Conservation (phyloP, 2,888 invertebrate genomes). For the Eulithis prunata region DNA sequence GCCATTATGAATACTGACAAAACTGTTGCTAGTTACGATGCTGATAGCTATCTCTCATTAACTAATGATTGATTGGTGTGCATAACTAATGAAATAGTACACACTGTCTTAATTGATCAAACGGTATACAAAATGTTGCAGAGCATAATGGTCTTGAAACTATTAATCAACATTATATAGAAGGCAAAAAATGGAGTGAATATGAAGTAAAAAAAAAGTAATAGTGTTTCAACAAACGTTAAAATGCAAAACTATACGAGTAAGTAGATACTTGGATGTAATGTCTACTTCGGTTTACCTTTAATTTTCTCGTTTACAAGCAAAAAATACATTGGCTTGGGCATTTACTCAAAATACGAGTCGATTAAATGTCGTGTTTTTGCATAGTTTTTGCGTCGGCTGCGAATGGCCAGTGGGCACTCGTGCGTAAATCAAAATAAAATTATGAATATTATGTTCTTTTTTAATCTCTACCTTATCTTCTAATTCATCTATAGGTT, state of each 20-base stretch:
- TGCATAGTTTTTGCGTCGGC: slow-evolving; percentile 42
- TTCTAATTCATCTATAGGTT: background rate
- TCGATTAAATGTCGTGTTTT: slow-evolving; percentile 48
- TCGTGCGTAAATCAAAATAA: slow-evolving; percentile 61
- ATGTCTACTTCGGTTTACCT: slow-evolving; percentile 1
- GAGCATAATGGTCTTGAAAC: slow-evolving; percentile 4
- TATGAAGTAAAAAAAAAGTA: too few species aligned
- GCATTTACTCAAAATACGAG: slow-evolving; percentile 45
- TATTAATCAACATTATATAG: background rate
- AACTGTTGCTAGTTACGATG: slow-evolving; percentile 43
- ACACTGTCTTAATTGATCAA: background rate
- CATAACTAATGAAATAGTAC: slow-evolving; percentile 6
- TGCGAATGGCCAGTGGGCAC: slow-evolving; percentile 46
- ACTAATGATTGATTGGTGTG: slow-evolving; percentile 49
- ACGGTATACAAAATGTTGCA: slow-evolving; percentile 7
- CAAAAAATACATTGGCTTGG: slow-evolving; percentile 14
- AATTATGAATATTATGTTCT: slow-evolving; percentile 57
- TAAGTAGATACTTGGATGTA: background rate
- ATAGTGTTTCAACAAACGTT: too few species aligned
- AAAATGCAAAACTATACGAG: too few species aligned
- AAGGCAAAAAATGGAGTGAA: too few species aligned
- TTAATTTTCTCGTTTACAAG: slow-evolving; percentile 6
- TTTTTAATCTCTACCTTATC: slow-evolving; percentile 22
- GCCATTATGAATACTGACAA: slow-evolving; percentile 43
- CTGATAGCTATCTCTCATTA: slow-evolving; percentile 47